Conservation (phyloP, 2,888 invertebrate species). For the Cosmorhoe ocellata region DNA sequence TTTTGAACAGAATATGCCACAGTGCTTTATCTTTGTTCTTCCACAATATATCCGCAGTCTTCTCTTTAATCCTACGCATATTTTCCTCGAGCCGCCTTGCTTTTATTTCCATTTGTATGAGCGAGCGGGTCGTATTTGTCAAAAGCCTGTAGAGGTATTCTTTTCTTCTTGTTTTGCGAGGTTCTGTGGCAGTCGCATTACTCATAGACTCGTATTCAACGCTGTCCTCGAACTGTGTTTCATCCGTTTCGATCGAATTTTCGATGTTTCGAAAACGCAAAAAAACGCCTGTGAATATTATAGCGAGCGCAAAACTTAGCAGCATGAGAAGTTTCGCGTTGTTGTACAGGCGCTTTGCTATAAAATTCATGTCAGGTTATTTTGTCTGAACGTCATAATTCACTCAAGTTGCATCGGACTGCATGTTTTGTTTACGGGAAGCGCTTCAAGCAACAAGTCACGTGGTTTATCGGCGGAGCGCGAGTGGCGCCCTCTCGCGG, state of each 20-base stretch:
- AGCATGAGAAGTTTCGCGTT: conserved; percentile 70
- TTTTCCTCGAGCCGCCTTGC: conserved; percentile 81
- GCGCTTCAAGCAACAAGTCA: conserved; percentile 71
- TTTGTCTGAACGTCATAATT: conserved; percentile 40
- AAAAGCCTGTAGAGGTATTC: conserved; percentile 80
- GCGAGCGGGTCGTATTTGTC: conserved; percentile 81
- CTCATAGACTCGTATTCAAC: conserved; percentile 62
- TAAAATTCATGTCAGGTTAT: conserved; percentile 71
- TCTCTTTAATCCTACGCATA: conserved; percentile 82
- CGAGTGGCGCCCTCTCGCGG: conserved; percentile 77
- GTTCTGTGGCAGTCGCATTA: conserved; percentile 65
- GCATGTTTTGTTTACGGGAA: conserved; percentile 54
- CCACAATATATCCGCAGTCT: conserved; percentile 81
- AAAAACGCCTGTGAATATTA: conserved; percentile 62
- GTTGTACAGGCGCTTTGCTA: conserved; percentile 63
- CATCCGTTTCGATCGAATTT: conserved; percentile 38
- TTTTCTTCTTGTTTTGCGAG: conserved; percentile 70
- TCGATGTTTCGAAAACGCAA: conserved; percentile 43
- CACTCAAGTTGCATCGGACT: conserved; percentile 51
- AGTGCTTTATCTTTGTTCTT: conserved; percentile 80
- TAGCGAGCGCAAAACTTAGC: conserved; percentile 58
- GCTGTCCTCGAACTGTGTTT: conserved; percentile 49
- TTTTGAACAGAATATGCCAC: conserved; percentile 80
- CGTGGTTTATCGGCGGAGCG: conserved; percentile 55
- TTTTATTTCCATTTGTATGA: conserved; percentile 83